These are phyloP conservation scores for Ceratothoa steindachneri DNA, from an alignment of 2,888 invertebrate genomes.

Conservation along the genomic window DNA sequence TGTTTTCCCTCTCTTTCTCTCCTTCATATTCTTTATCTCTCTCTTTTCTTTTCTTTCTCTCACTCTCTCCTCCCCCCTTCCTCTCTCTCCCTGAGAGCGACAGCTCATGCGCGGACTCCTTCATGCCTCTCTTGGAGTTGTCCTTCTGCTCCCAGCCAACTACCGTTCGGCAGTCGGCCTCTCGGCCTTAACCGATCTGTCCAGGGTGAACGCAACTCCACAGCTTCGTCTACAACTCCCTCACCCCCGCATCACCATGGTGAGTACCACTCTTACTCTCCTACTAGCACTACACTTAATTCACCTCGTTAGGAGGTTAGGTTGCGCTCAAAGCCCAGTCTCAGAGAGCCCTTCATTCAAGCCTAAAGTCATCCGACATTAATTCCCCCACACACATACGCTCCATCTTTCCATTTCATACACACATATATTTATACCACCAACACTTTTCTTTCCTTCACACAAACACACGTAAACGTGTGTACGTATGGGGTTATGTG, in stretches of 20 bases:
- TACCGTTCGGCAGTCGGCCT: neutral
- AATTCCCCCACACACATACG: no score
- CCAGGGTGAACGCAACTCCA: neutral
- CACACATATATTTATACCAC: no score
- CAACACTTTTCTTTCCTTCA: no score
- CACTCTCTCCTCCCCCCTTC: neutral
- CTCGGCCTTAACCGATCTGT: neutral
- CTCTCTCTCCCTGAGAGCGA: neutral
- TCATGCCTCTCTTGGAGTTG: neutral
- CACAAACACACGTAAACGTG: no score
- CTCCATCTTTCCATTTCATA: no score
- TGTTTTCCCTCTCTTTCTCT: neutral
- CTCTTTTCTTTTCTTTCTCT: neutral
- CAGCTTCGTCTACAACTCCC: neutral
- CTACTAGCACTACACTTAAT: neutral
- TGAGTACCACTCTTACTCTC: neutral
- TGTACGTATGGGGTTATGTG: no score
- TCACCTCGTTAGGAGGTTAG: no score
- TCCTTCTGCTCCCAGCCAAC: neutral
- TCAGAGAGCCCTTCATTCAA: no score
- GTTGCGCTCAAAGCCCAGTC: no score
- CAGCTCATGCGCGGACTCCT: neutral
- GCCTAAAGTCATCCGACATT: no score
- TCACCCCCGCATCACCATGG: neutral
- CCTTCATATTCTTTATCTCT: neutral